These are phyloP conservation scores for Ceratina australensis DNA, from an alignment of 1,140 invertebrate species.

Conservation along the genomic window DNA sequence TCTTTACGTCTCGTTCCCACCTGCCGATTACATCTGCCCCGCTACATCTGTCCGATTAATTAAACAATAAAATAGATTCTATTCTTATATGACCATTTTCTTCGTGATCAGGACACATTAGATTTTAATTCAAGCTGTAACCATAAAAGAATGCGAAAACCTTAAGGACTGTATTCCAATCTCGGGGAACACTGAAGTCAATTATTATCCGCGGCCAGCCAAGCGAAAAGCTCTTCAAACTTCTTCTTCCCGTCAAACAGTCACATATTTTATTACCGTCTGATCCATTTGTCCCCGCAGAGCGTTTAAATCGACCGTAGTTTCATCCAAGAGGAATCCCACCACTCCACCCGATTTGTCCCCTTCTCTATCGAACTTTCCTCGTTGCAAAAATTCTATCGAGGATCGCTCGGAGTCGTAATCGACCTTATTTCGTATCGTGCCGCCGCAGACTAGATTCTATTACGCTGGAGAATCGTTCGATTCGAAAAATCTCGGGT, in stretches of 20 bases:
- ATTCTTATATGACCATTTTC: not conserved
- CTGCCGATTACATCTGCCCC: no score
- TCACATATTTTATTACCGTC: conserved; percentile 19
- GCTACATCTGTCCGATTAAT: no score
- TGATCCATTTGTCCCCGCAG: not conserved
- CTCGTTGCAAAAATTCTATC: conserved; percentile 26
- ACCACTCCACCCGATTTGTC: not conserved
- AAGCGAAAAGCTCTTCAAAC: conserved; percentile 10
- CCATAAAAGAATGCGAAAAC: not conserved
- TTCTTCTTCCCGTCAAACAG: not conserved
- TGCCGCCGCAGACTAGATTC: not conserved
- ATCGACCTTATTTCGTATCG: conserved; percentile 12
- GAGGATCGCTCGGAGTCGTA: conserved; percentile 17
- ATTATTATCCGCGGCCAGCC: conserved; percentile 1
- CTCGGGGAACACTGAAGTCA: not conserved
- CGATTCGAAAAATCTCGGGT: conserved; percentile 20
- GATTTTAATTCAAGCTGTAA: not conserved
- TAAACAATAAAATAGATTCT: no score
- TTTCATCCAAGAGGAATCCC: not conserved
- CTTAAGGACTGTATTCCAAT: not conserved
- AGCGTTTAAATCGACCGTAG: conserved; percentile 14
- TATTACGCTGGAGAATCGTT: not conserved
- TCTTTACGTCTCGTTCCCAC: not conserved
- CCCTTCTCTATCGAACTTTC: conserved; percentile 35
- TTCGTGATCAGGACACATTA: not conserved